Conservation (phyloP, 2,888 invertebrate species). For the Eupithecia subumbrata region DNA sequence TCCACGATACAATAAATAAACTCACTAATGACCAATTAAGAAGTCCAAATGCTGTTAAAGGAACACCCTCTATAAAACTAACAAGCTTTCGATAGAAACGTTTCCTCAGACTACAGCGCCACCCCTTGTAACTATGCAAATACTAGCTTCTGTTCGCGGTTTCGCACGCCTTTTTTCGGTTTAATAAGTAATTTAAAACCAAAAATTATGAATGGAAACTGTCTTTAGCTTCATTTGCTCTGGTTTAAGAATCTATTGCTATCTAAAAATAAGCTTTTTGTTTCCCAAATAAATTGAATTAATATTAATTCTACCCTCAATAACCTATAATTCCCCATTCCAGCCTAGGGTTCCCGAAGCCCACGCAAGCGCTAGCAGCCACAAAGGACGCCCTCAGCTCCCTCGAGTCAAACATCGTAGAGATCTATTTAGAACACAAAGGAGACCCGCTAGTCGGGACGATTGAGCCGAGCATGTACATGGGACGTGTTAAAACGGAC, state of each 20-base stretch:
- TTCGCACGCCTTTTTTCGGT: no score
- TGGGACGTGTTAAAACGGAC: slow-evolving; percentile 94
- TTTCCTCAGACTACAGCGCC: background rate
- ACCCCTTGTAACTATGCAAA: background rate
- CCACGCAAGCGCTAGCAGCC: slow-evolving; percentile 87
- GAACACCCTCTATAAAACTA: background rate
- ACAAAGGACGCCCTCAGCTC: slow-evolving; percentile 86
- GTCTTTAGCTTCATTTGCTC: no score
- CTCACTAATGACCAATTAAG: background rate
- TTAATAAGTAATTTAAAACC: no score
- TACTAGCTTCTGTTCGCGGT: no score
- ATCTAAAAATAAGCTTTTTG: no score
- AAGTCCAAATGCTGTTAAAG: background rate
- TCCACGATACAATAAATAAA: no score
- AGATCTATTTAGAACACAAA: slow-evolving; percentile 94
- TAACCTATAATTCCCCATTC: background rate
- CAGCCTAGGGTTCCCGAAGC: slow-evolving; percentile 89
- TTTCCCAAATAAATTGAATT: no score
- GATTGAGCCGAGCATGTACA: slow-evolving; percentile 98
- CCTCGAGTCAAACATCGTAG: slow-evolving; percentile 87
- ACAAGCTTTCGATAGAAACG: background rate
- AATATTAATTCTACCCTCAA: background rate
- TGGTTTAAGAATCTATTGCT: no score
- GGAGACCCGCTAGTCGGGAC: slow-evolving; percentile 97
- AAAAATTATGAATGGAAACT: no score